Evolutionary conservation across 2,888 invertebrate genomes (phyloP), one percentile per base, ranked within the genome.

Genomic region (Drosophila mayaguana): DNA sequence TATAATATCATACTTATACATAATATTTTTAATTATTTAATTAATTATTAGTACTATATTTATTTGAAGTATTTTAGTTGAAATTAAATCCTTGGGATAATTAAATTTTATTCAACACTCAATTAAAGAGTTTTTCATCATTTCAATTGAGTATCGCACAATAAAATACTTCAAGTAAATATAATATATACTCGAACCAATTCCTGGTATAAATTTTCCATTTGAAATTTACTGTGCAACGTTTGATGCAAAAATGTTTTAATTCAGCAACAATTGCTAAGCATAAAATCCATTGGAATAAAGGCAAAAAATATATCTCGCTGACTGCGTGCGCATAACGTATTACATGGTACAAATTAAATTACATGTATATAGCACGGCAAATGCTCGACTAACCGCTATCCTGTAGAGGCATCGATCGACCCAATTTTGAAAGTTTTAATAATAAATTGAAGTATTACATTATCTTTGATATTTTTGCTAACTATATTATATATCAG

Each of bases 211-310:
- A 36, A 48, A 57, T 46, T 56, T 36, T 11, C 1, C 22, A 56
- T 12, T n/a, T 6, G 14, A 28, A 28, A 42, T 45, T 60, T 40
- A 22, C 20, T 40, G 51, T 11, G 22, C 36, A 56, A 14, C 36
- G 22, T 34, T 42, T 51, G 48, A 38, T 54, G 59, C 48, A 50
- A 43, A 76, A 78, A 18, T 48, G 34, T 55, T 76, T 78, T 60
- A 78, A 78, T 78, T 78, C 69, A 55, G 61, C 61, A 59, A 43
- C 68, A 63, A 78, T 59, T 63, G 68, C 57, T 57, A 32, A 36
- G 20, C 28, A 22, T 18, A 18, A 50, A 62, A 55, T 42, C 46
- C 36, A 28, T 59, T 77, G 72, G 14, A 59, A 50, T 50, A 50
- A 50, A 32, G 18, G 28, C 48, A 32, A 32, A 11, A 28, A 50